phyloP scores from a whole-genome alignment of 2,113 vertebrate species.

The Symphodus melops region DNA sequence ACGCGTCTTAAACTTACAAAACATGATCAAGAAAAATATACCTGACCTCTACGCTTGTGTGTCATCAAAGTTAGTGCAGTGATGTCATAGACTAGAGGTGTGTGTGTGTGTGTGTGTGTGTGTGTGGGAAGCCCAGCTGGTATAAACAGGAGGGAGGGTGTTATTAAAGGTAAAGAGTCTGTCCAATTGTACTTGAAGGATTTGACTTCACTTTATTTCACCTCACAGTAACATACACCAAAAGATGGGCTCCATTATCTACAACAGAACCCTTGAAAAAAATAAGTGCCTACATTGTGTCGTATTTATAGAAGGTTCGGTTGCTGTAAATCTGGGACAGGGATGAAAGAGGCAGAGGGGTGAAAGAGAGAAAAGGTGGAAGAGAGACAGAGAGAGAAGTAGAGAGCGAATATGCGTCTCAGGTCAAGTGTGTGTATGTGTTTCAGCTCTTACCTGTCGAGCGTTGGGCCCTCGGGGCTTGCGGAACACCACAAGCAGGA shows the following conservation, averaged over 20 bases:
- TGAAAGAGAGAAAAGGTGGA: background rate
- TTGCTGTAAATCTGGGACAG: background rate
- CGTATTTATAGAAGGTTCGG: background rate
- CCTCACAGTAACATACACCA: background rate
- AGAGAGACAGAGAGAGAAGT: background rate
- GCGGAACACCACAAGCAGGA: slow-evolving; percentile 84
- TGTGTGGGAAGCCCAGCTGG: background rate
- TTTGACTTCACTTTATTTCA: background rate
- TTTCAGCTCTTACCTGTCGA: slow-evolving; percentile 75
- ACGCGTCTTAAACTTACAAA: too few relatives aligned
- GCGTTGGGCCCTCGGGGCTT: slow-evolving; percentile 70
- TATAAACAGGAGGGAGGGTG: background rate
- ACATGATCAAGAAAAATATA: too few relatives aligned
- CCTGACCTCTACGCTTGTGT: too few relatives aligned
- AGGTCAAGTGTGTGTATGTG: slow-evolving; percentile 6
- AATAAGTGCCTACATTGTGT: background rate
- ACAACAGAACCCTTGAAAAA: background rate
- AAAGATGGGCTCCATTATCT: background rate
- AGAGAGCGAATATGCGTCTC: background rate
- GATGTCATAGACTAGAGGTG: too few relatives aligned
- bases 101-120: too few relatives aligned
- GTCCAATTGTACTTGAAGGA: background rate
- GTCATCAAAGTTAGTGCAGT: too few relatives aligned
- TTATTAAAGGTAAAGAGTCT: background rate
- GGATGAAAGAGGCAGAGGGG: background rate